Percentiles rank a stretch among this genome's conserved stretches.
phyloP scores from a whole-genome alignment of 2,113 vertebrate species.

The Notechis scutatus region DNA sequence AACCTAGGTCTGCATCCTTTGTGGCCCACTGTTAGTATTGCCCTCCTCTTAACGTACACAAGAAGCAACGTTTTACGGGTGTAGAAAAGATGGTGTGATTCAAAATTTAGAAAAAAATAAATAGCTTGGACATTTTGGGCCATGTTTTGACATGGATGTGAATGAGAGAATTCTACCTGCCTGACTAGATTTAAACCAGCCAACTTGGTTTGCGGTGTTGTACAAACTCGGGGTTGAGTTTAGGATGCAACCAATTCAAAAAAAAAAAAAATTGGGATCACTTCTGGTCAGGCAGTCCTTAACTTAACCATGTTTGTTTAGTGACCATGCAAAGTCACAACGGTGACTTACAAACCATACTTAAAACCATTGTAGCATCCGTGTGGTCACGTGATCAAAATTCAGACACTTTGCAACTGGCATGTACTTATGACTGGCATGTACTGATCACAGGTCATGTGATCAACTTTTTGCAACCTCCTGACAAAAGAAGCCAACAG shows the following conservation, averaged over 20 bases:
- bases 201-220: neutral
- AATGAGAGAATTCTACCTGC: neutral
- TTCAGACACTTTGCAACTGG: no score
- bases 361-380: no score
- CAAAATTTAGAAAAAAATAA: neutral
- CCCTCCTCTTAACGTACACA: neutral
- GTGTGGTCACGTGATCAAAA: no score
- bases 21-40: neutral
- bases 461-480: no score
- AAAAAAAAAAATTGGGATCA: no score
- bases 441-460: no score
- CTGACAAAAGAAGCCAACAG: neutral
- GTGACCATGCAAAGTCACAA: no score
- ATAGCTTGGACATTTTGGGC: neutral
- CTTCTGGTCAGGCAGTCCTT: neutral
- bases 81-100: neutral
- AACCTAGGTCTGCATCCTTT: neutral
- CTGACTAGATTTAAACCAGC: neutral
- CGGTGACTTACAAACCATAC: no score
- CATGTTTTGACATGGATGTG: neutral
- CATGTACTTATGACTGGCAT: no score
- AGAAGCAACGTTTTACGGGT: neutral
- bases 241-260: neutral
- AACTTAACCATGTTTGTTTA: no score
- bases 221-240: neutral